phyloP scores from a whole-genome alignment of 2,797 vertebrate genomes.

The Hydrolagus colliei region DNA sequence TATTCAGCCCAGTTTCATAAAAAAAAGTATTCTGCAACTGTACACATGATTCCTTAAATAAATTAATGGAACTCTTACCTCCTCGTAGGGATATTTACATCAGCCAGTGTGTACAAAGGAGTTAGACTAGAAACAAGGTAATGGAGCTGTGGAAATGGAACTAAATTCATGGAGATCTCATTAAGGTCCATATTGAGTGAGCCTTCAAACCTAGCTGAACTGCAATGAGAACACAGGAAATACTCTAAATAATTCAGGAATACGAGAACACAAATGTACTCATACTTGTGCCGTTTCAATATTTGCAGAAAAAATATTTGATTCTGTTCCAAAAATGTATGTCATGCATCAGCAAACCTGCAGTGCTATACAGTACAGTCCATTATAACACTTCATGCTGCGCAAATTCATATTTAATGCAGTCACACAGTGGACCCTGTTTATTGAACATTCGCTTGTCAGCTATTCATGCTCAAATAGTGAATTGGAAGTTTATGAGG shows the following conservation, averaged over 20 bases:
- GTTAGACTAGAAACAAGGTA: conserved; percentile 90
- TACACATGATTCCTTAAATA: neutral
- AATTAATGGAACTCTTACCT: conserved; percentile 55
- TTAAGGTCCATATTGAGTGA: conserved; percentile 96
- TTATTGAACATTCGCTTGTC: no score
- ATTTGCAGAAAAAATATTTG: neutral
- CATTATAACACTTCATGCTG: no score
- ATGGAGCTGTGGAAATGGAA: conserved; percentile 87
- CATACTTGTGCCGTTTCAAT: neutral
- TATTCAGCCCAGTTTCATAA: neutral
- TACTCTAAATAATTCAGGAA: neutral
- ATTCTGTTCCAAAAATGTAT: no score
- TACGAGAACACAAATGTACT: neutral
- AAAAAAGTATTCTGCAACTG: neutral
- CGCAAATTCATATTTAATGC: no score
- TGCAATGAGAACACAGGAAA: conserved; percentile 44
- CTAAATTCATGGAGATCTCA: conserved; percentile 93
- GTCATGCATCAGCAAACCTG: no score
- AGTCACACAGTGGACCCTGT: no score
- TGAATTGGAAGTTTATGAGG: no score
- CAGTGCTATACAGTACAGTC: no score
- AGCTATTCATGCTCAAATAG: no score
- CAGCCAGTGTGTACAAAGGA: conserved; percentile 80
- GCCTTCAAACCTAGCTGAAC: conserved; percentile 89
- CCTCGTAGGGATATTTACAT: conserved; percentile 73